Conservation (phyloP, 2,113 vertebrate species). For the Pionites leucogaster region DNA sequence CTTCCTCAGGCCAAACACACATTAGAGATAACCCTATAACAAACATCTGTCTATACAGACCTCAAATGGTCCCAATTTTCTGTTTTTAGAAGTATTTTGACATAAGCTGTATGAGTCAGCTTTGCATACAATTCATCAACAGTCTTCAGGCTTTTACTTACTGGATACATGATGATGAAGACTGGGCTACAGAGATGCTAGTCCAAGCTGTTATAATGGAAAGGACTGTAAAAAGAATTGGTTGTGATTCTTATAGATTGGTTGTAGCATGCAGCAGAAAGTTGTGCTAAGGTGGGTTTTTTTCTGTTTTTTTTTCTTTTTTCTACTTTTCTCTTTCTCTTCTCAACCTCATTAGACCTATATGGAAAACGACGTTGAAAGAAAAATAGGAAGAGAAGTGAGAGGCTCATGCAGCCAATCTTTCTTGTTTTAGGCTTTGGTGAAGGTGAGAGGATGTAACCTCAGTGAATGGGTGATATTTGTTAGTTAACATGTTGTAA, state of each 20-base stretch:
- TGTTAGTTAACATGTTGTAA: fast-evolving
- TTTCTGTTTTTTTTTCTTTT: fast-evolving
- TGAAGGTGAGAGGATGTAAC: neutral
- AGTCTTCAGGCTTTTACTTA: neutral
- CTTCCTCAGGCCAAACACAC: neutral
- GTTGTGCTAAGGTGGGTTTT: neutral
- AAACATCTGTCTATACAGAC: neutral
- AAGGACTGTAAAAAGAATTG: neutral
- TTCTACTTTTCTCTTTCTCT: neutral
- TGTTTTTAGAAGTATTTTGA: neutral
- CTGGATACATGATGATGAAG: neutral
- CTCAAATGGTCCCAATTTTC: neutral
- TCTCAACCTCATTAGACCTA: neutral
- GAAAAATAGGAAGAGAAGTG: neutral
- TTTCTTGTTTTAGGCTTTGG: neutral
- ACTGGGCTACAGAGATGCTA: neutral
- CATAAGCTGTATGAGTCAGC: neutral
- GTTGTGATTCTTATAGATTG: neutral
- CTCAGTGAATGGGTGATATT: neutral
- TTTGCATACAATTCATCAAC: fast-evolving
- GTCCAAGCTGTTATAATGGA: neutral
- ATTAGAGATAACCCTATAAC: neutral
- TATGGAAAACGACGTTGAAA: neutral
- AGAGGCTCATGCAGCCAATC: neutral
- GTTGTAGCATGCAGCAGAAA: neutral